These are phyloP conservation scores for Solea senegalensis DNA, from an alignment of 2,113 vertebrate genomes.

Conservation along the genomic window DNA sequence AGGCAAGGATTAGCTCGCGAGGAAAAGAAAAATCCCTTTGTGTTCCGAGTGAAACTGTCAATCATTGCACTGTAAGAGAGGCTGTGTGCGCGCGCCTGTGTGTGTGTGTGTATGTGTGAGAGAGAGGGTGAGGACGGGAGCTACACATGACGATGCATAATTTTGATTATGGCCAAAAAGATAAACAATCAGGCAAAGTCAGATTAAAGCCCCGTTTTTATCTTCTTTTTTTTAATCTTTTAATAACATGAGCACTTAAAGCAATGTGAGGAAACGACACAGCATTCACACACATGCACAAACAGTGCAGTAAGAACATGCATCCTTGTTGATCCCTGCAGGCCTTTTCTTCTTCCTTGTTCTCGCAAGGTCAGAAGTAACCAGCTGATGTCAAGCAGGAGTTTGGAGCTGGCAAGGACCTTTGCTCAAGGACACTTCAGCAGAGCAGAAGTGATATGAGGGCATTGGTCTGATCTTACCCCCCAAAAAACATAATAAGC, in stretches of 20 bases:
- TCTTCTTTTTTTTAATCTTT: too few relatives aligned
- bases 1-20: conserved; percentile 60
- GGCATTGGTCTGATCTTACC: background rate
- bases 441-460: background rate
- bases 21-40: conserved; percentile 46
- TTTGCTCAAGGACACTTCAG: conserved; percentile 31
- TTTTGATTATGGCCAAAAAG: conserved; percentile 13
- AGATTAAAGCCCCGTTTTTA: too few relatives aligned
- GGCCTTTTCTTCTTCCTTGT: conserved; percentile 17
- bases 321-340: conserved; percentile 39
- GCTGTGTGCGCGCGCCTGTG: background rate
- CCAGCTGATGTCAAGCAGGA: conserved; percentile 16
- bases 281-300: conserved; percentile 6
- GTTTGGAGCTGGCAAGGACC: background rate
- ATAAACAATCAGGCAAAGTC: background rate
- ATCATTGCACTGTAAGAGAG: conserved; percentile 47
- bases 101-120: background rate
- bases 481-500: background rate
- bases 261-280: background rate
- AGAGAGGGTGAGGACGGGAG: background rate
- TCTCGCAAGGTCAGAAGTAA: conserved; percentile 38
- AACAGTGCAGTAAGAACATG: conserved; percentile 18
- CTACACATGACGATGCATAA: conserved; percentile 5
- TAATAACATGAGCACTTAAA: too few relatives aligned
- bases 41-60: conserved; percentile 62